Evolutionary conservation across 1,140 invertebrate genomes (phyloP), one percentile per base, ranked within the genome.

Genomic region (Drosophila melanica): DNA sequence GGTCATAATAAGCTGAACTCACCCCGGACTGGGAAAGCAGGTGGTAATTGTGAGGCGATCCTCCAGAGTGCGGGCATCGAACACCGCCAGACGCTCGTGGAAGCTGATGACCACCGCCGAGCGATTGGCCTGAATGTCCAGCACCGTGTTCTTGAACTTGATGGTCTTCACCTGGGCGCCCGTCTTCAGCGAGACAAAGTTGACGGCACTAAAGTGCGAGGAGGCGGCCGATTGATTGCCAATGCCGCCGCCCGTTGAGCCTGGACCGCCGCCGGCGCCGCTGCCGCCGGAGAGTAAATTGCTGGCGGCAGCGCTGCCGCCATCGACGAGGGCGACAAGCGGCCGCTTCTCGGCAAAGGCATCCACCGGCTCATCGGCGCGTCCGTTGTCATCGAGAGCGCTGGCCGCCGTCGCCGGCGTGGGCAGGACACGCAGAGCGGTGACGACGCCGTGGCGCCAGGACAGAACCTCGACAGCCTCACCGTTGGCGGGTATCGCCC

Each of bases 381-480:
- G 79, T 1, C 84, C 79, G 48, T 91, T 86, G 50, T 86, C 85
- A 14, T 91, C 79, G 11, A 90, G 23, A 0, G 74, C 75, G 2
- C 63, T 44, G 1, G 70, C 16, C 0, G 76, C 55, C 30, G 75
- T 71, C 6, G 93, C 92, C 59, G 97, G 97, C 64, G 95, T 95
- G 9, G 97, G 97, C 77, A 99, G 93, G 74, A 99, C 93, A 91
- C 95, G 94, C 42, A 98, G 93, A 47, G 96, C 95, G 59, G 96
- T 95, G 42, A 98, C 96, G 64, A 95, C 94, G 48, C 97, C 97
- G 92, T 98, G 97, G 27, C 96, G 93, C 95, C 97, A 97, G 6
- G 98, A 98, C 48, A 99, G 92, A 8, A 98, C 95, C 93, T 98
- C 97, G 53, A 96, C 95, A 0, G 97, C 98, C 91, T 99, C 98